Evolutionary conservation across 2,113 vertebrate species (phyloP).

Genomic region (Channa argus): DNA sequence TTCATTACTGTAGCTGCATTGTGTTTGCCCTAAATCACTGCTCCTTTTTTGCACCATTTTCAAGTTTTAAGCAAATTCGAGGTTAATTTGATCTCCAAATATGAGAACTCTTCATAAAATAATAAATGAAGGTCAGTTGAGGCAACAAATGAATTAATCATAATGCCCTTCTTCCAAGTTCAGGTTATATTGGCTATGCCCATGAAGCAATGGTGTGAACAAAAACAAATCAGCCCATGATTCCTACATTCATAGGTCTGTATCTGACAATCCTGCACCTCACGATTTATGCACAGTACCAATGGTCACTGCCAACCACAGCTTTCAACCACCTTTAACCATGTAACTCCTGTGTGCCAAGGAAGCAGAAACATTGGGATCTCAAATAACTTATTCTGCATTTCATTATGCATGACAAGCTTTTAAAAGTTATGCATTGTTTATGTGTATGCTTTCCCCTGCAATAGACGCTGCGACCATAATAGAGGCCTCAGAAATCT

Average conservation of each 20-base stretch:
- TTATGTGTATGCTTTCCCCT: no score
- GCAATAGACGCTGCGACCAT: background rate
- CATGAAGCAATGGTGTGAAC: no score
- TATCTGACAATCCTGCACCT: background rate
- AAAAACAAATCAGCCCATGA: background rate
- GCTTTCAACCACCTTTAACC: no score
- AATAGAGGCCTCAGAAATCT: conserved; percentile 14
- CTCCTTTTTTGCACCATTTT: background rate
- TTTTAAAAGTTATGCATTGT: no score
- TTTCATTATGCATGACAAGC: no score
- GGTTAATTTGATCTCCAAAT: conserved; percentile 14
- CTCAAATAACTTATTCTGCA: no score
- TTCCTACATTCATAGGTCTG: background rate
- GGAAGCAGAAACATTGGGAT: no score
- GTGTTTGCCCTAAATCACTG: background rate
- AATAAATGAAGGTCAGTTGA: conserved; percentile 1
- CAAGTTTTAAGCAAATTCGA: background rate
- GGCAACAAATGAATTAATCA: conserved; percentile 10
- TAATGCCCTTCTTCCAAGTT: background rate
- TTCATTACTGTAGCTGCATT: conserved; percentile 12
- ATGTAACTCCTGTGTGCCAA: no score
- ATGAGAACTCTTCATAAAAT: background rate
- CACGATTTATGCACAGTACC: background rate
- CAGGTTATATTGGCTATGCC: background rate
- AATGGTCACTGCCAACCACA: background rate